Evolutionary conservation across 2,113 vertebrate genomes (phyloP).

Genomic region (Epinephelus moara): DNA sequence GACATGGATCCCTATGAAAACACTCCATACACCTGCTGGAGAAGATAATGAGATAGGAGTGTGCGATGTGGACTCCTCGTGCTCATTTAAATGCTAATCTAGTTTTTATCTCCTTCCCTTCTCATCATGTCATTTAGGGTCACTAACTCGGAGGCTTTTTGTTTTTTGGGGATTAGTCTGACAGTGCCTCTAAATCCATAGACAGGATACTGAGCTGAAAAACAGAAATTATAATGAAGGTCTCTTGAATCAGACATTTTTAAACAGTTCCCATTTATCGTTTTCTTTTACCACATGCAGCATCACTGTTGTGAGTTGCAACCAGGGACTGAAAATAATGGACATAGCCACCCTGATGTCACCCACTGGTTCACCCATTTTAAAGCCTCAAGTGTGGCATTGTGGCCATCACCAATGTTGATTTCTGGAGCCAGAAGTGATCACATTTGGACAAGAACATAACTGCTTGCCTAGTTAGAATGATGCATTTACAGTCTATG

Average conservation of each 20-base stretch:
- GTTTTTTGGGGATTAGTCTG: not conserved
- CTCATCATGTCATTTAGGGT: not conserved
- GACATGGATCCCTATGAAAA: conserved; percentile 21
- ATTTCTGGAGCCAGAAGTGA: too few relatives aligned
- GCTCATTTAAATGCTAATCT: conserved; percentile 53
- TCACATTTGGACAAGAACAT: too few relatives aligned
- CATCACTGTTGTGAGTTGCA: too few relatives aligned
- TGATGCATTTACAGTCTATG: too few relatives aligned
- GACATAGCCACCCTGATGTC: too few relatives aligned
- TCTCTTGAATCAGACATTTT: not conserved
- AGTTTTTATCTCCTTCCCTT: not conserved
- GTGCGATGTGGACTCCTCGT: not conserved
- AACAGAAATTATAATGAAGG: not conserved
- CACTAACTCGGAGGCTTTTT: not conserved
- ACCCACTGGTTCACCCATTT: too few relatives aligned
- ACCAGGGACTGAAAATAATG: too few relatives aligned
- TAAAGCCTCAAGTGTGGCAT: too few relatives aligned
- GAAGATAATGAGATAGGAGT: conserved; percentile 29
- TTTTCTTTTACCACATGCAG: too few relatives aligned
- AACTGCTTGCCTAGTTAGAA: too few relatives aligned
- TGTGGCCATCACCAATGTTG: too few relatives aligned
- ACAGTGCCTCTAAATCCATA: not conserved
- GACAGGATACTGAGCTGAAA: not conserved
- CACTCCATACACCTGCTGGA: conserved; percentile 36
- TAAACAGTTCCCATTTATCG: too few relatives aligned